Conservation (phyloP, 2,888 invertebrate species). For the Caradrina kadenii region DNA sequence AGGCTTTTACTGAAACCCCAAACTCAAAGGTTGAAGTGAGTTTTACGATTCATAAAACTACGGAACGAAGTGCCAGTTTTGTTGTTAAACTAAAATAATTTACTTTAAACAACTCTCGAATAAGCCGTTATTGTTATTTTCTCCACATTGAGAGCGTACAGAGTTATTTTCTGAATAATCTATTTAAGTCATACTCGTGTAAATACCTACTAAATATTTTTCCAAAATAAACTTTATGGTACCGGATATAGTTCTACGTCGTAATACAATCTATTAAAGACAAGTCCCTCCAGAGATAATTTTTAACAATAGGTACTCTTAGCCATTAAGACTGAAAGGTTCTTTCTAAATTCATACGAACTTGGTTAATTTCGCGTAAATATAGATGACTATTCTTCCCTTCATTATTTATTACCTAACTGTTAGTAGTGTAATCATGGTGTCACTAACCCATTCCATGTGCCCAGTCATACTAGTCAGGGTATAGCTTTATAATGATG, state of each 20-base stretch:
- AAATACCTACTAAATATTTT: constrained; percentile 80
- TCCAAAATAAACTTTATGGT: constrained; percentile 77
- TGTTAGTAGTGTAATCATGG: constrained; percentile 72
- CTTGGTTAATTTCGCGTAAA: constrained; percentile 67
- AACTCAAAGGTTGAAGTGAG: constrained; percentile 63
- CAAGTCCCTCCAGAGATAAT: constrained; percentile 88
- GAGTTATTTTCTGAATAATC: constrained; percentile 79
- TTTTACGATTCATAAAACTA: constrained; percentile 58
- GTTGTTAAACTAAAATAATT: constrained; percentile 62
- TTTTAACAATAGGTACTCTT: constrained; percentile 83
- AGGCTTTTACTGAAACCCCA: constrained; percentile 73
- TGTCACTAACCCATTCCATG: constrained; percentile 84
- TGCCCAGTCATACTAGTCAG: constrained; percentile 87
- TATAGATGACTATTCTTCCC: constrained; percentile 58
- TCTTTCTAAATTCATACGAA: constrained; percentile 76
- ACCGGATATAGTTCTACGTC: constrained; percentile 80
- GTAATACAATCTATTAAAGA: constrained; percentile 82
- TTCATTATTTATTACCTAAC: constrained; percentile 67
- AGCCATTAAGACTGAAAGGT: constrained; percentile 88
- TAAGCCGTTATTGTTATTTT: constrained; percentile 49
- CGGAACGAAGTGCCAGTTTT: constrained; percentile 71
- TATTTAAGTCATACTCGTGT: constrained; percentile 72
- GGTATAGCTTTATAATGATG: constrained; percentile 79
- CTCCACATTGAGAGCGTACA: constrained; percentile 64
- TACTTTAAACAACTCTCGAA: constrained; percentile 48